Percentiles rank a stretch among this genome's conserved stretches.
Evolutionary conservation across 2,797 vertebrate species (phyloP).

Genomic region (Spinibarbus caldwelli): DNA sequence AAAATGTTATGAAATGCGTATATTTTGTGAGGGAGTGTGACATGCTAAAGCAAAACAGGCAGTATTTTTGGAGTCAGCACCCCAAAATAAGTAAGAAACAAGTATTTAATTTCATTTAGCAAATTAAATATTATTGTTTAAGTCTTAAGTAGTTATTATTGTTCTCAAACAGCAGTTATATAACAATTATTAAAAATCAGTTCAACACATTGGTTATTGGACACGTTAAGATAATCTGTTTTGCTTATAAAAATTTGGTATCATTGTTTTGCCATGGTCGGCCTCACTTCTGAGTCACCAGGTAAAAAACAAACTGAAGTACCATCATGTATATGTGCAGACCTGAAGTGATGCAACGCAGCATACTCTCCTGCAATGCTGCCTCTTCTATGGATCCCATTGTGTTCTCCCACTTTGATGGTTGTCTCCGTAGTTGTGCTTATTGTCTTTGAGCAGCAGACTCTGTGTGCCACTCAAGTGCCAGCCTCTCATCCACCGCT

Average conservation of each 20-base stretch:
- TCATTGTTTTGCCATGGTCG: neutral
- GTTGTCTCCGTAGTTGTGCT: conserved; percentile 5
- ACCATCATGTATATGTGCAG: conserved; percentile 1
- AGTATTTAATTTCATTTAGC: neutral
- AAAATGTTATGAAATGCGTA: neutral
- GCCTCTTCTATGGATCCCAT: neutral
- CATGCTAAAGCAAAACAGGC: neutral
- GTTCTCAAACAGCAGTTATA: neutral
- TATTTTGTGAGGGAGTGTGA: neutral
- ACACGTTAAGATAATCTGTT: neutral
- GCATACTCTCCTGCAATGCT: conserved; percentile 6
- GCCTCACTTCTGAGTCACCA: neutral
- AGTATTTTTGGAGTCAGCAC: neutral
- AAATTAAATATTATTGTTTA: neutral
- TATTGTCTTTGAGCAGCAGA: conserved; percentile 32
- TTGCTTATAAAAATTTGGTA: neutral
- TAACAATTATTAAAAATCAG: neutral
- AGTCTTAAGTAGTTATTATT: neutral
- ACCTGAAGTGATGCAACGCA: conserved; percentile 27
- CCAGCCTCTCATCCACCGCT: conserved; percentile 46
- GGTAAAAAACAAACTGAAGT: neutral
- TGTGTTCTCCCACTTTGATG: conserved; percentile 35
- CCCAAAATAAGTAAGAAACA: neutral
- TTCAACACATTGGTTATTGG: neutral
- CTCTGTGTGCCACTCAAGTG: conserved; percentile 49